phyloP scores from a whole-genome alignment of 2,888 invertebrate species.

The Odontocolon sp. region DNA sequence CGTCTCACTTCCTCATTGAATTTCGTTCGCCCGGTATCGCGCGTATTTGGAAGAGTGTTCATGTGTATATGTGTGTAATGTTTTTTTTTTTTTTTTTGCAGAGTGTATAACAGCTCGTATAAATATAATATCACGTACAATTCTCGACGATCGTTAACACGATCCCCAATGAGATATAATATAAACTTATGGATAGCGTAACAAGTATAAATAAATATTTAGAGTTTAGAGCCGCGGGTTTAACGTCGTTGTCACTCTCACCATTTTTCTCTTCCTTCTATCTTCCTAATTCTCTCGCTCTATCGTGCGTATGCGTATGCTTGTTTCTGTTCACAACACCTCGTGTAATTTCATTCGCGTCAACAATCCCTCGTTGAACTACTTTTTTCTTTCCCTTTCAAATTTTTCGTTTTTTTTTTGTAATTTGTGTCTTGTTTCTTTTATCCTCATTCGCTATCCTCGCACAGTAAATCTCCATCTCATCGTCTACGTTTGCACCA shows the following conservation, averaged over 20 bases:
- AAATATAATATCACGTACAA: constrained; percentile 76
- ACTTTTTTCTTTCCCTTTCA: constrained; percentile 23
- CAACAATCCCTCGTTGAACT: constrained; percentile 19
- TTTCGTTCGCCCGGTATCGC: constrained; percentile 38
- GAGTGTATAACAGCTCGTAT: constrained; percentile 75
- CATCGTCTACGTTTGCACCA: constrained; percentile 16
- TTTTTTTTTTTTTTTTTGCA: constrained; percentile 46
- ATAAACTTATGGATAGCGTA: constrained; percentile 79
- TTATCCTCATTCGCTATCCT: constrained; percentile 24
- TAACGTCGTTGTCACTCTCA: constrained; percentile 58
- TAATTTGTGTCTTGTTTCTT: constrained; percentile 20
- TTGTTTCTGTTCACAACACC: constrained; percentile 1
- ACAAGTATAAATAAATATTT: constrained; percentile 77
- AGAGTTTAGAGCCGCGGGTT: constrained; percentile 58
- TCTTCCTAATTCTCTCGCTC: constrained; percentile 27
- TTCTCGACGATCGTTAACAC: constrained; percentile 66
- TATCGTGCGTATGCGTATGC: constrained; percentile 10
- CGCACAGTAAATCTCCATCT: constrained; percentile 31
- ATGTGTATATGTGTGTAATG: constrained; percentile 39
- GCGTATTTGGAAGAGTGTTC: constrained; percentile 44
- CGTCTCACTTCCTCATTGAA: constrained; percentile 41
- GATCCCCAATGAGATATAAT: constrained; percentile 75
- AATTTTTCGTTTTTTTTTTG: constrained; percentile 31
- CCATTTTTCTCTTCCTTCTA: constrained; percentile 24
- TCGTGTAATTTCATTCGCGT: constrained; percentile 10